Conservation (phyloP, 2,888 invertebrate genomes). For the Bhutanitis thaidina region DNA sequence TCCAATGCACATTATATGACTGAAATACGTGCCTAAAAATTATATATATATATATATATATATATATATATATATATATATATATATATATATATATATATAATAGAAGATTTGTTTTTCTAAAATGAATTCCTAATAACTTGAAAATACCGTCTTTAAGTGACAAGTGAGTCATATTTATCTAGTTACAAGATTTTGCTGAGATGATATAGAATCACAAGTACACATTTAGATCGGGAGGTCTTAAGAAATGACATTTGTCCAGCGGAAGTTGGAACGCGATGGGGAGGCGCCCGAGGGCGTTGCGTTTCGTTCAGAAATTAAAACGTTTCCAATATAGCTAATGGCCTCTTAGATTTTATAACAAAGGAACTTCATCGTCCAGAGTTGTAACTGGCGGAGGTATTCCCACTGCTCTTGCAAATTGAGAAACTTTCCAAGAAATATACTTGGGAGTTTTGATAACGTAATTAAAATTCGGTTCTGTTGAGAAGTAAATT, state of each 20-base stretch:
- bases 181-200: no score
- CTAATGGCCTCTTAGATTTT: slow-evolving; percentile 40
- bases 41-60: no score
- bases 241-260: slow-evolving; percentile 33
- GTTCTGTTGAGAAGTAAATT: slow-evolving; percentile 4
- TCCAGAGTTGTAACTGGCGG: slow-evolving; percentile 21
- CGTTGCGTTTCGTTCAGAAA: slow-evolving; percentile 30
- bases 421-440: slow-evolving; percentile 35
- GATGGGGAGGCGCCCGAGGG: slow-evolving; percentile 26
- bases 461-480: slow-evolving; percentile 28
- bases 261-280: slow-evolving; percentile 27
- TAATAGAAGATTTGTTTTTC: no score
- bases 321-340: slow-evolving; percentile 40
- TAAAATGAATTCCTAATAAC: no score
- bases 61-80: no score
- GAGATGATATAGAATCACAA: no score
- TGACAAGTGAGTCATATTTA: no score
- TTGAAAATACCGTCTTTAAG: no score
- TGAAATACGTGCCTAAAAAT: no score
- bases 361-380: slow-evolving; percentile 38
- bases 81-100: no score
- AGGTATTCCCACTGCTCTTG: slow-evolving; percentile 28
- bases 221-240: no score
- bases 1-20: no score
- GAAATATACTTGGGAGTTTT: slow-evolving; percentile 24